phyloP scores from a whole-genome alignment of 2,113 vertebrate species.

The Nipponia nippon region DNA sequence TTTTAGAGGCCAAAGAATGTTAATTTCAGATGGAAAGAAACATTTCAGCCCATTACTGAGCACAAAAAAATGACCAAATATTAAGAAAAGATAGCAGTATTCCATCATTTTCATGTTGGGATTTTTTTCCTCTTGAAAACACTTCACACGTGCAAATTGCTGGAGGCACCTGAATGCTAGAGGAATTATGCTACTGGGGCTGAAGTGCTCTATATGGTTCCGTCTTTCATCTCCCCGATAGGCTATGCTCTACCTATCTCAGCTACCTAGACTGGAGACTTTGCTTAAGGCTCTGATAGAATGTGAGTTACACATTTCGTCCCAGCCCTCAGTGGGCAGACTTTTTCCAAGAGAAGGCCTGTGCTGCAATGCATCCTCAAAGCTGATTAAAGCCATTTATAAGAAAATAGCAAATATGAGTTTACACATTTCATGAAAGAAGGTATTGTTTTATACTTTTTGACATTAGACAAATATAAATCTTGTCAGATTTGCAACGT shows the following conservation, averaged over 20 bases:
- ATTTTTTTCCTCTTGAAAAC: background rate
- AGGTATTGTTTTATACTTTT: background rate
- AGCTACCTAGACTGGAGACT: background rate
- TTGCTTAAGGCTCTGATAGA: background rate
- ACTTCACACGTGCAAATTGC: background rate
- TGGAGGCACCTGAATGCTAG: background rate
- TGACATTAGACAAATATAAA: background rate
- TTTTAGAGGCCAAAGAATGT: background rate
- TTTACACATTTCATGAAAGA: background rate
- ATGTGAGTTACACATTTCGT: accelerated
- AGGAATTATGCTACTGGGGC: background rate
- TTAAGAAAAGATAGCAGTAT: background rate
- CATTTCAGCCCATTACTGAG: background rate
- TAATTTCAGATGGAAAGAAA: background rate
- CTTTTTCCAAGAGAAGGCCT: background rate
- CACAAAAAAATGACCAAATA: background rate
- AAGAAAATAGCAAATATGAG: background rate
- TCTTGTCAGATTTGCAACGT: background rate
- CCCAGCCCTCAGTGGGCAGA: background rate
- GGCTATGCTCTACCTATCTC: background rate
- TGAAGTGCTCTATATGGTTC: background rate
- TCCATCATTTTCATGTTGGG: background rate
- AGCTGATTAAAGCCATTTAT: background rate
- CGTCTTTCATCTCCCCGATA: background rate
- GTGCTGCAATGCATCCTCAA: background rate